Percentiles rank a stretch among this genome's conserved stretches.
These are phyloP conservation scores for Drosophila mulleri DNA, from an alignment of 2,888 invertebrate genomes.

Conservation along the genomic window DNA sequence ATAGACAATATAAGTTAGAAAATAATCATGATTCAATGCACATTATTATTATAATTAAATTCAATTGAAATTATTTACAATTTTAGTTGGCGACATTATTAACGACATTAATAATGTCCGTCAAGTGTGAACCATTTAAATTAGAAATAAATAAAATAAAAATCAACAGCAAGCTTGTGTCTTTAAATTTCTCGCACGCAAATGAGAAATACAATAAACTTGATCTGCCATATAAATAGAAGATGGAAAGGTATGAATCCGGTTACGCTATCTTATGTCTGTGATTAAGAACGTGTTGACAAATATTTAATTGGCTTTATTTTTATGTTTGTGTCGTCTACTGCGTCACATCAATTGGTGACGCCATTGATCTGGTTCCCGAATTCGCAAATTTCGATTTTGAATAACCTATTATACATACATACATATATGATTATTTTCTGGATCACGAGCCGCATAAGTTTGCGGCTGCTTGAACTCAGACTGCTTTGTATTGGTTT, in stretches of 20 bases:
- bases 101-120: background rate
- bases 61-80: background rate
- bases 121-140: conserved; percentile 1
- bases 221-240: conserved; percentile 7
- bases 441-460: background rate
- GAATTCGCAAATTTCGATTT: too few species aligned
- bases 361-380: background rate
- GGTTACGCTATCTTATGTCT: conserved; percentile 3
- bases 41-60: background rate
- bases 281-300: background rate
- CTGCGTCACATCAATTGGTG: conserved; percentile 3
- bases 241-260: conserved; percentile 2
- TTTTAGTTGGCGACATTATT: background rate
- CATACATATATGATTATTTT: too few species aligned
- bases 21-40: too few species aligned
- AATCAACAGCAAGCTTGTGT: conserved; percentile 8
- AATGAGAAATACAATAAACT: conserved; percentile 8
- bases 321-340: background rate
- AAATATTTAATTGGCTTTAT: conserved; percentile 6
- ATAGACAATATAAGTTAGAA: background rate
- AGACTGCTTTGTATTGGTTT: background rate
- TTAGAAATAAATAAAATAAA: background rate
- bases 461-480: background rate
- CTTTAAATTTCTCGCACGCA: conserved; percentile 5
- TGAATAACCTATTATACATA: too few species aligned